Conservation (phyloP, 2,113 vertebrate species). For the Conger conger region DNA sequence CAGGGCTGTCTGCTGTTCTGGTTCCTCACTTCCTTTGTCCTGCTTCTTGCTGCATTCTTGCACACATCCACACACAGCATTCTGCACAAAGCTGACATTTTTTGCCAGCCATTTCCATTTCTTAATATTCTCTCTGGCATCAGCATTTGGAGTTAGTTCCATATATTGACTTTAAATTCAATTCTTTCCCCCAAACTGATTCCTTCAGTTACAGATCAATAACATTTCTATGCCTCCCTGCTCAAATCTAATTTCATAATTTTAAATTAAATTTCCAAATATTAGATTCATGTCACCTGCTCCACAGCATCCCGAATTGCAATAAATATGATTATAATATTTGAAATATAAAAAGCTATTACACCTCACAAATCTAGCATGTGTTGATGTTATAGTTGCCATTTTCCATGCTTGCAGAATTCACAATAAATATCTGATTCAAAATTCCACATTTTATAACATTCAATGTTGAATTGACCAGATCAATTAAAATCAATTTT, state of each 20-base stretch:
- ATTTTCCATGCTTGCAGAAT: no score
- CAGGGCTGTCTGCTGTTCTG: no score
- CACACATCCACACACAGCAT: background rate
- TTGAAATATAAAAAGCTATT: background rate
- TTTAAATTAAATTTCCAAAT: no score
- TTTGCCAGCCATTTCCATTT: background rate
- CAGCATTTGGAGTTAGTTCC: background rate
- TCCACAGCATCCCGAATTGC: background rate
- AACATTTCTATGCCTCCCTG: background rate
- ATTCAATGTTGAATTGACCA: background rate
- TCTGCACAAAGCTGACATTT: background rate
- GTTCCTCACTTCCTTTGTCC: background rate
- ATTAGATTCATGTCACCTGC: background rate
- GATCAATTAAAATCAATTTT: background rate
- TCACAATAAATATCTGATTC: no score
- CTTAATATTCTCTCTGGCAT: background rate
- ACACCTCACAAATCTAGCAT: background rate
- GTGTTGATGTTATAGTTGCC: background rate
- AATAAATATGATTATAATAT: background rate
- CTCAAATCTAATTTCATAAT: no score
- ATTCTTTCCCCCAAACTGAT: background rate
- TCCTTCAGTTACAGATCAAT: background rate
- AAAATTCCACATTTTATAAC: background rate
- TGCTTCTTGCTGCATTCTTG: background rate
- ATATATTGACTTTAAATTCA: background rate